Base-by-base conservation (phyloP, 1,140 invertebrate genomes). In the Pseudomyrmex flavicornis region DNA sequence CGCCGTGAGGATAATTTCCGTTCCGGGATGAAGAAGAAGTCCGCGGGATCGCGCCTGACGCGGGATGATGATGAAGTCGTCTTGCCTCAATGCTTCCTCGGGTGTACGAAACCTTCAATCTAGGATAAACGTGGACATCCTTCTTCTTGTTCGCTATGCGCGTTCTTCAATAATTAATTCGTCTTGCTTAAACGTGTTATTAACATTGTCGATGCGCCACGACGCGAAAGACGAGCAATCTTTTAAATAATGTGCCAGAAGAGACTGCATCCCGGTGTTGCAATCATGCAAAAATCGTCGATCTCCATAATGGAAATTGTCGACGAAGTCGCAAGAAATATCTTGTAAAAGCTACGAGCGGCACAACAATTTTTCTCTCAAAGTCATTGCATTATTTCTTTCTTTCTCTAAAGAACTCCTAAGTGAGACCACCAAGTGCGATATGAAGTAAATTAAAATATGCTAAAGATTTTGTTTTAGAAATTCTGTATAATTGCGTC, bases 11-110 rank as follows among this genome's bases (percentile, higher is more conserved):
- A 56, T 58, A 76, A 62, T 61, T 69, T 46, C 35, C 17, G 46
- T 17, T 52, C 54, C 15, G 35, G 54, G 15, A 56, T 44, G n/a
- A 72, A 22, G 50, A 58, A 65, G 75, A 68, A 44, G 63, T 61
- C 77, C 46, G 35, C 35, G 20, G 54, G 5, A 26, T 17, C 66
- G 44, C 54, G 54, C 20, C n/a, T 35, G 76, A 46, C 9, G 65
- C 52, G 13, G 44, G 50, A 76, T 76, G 54, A 79, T 66, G 22
- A 79, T 66, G 22, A 59, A 66, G 59, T 72, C 77, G 50, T 59
- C 20, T 7, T 13, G 13, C 46, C 50, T 50, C 54, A 9, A 1
- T 12, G 7, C 12, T 9, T 69, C 59, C 61, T 59, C 15, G 52
- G 46, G 58, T 54, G 17, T n/a, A 59, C 3, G 26, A 68, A 58